Evolutionary conservation across 2,113 vertebrate genomes (phyloP), one percentile per base, ranked within the genome.

Genomic region (Neolamprologus brichardi): DNA sequence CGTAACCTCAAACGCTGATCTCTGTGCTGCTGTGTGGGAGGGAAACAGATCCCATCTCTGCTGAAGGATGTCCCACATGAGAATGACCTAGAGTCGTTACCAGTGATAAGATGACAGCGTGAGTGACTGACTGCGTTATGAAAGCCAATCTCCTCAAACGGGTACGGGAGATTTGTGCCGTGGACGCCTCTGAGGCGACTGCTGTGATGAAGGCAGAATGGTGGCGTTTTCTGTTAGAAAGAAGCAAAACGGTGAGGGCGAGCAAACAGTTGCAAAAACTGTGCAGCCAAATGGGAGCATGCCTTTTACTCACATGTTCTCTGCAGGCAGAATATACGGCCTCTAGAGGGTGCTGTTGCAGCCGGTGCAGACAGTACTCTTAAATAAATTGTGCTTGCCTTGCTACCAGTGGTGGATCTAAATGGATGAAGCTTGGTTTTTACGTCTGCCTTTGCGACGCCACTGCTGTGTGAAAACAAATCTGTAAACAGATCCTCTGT

Each of bases 21-120:
- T 88, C 84, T 77, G 84, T 52, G 87, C 84, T 60, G 84, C 84
- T 51, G 79, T 41, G 85, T 93, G 91, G 90, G 91, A 91, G 91
- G 75, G 81, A 92, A 77, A 82, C 58, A 9, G 83, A 90, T 81
- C 86, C 88, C 87, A 79, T 87, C 88, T 14, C 15, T 13, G 77
- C 84, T 90, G 86, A 92, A 87, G 80, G 88, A 92, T 92, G 91
- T 88, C 91, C 88, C 85, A 46, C 86, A 91, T 18, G 6, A 84
- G 89, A 52, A 90, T 54, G 79, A 93, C 83, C 90, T 49, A 7
- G 75, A 86, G 87, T 91, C 87, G 67, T 94, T 88, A 90, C 84
- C 90, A 77, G 41, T 83, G 91, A 92, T 91, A 81, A 91, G 88
- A 83, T 87, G 92, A 88, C 83, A 87, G 88, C 20, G 49, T 49